Evolutionary conservation across 30 jellyfish, hydroid and myxozoan species (phyloP).

Genomic region (Haliclystus octoradiatus): DNA sequence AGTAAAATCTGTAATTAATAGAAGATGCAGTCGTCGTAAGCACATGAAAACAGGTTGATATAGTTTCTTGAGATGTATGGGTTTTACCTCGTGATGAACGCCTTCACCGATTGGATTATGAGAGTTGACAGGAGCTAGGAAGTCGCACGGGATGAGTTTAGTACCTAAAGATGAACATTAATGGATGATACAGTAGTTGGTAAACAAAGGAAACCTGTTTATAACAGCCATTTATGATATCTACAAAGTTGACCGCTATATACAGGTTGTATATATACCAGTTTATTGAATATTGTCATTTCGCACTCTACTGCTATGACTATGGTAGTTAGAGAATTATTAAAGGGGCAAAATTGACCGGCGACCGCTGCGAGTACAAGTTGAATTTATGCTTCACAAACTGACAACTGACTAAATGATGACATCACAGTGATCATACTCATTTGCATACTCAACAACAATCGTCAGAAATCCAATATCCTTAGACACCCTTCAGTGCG

Average conservation of each 20-base stretch:
- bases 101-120: slow-evolving; percentile 79
- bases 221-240: too few relatives aligned
- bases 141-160: slow-evolving; percentile 82
- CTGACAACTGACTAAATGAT: too few relatives aligned
- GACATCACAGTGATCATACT: too few relatives aligned
- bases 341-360: slow-evolving; percentile 1
- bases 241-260: too few relatives aligned
- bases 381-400: too few relatives aligned
- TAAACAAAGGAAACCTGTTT: too few relatives aligned
- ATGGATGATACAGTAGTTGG: not conserved
- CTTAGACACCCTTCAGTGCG: too few relatives aligned
- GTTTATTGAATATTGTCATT: too few relatives aligned
- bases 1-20: slow-evolving; percentile 40
- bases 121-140: slow-evolving; percentile 74
- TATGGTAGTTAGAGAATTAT: not conserved
- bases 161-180: slow-evolving; percentile 26
- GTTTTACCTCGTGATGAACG: slow-evolving; percentile 82
- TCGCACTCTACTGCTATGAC: not conserved
- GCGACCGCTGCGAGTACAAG: too few relatives aligned
- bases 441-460: too few relatives aligned
- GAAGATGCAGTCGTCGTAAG: not conserved
- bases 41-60: not conserved
- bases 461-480: too few relatives aligned
- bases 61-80: not conserved
- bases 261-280: too few relatives aligned